Percentiles rank a stretch among this genome's conserved stretches.
phyloP scores from a whole-genome alignment of 2,888 invertebrate species.

The Bellardia pandia region DNA sequence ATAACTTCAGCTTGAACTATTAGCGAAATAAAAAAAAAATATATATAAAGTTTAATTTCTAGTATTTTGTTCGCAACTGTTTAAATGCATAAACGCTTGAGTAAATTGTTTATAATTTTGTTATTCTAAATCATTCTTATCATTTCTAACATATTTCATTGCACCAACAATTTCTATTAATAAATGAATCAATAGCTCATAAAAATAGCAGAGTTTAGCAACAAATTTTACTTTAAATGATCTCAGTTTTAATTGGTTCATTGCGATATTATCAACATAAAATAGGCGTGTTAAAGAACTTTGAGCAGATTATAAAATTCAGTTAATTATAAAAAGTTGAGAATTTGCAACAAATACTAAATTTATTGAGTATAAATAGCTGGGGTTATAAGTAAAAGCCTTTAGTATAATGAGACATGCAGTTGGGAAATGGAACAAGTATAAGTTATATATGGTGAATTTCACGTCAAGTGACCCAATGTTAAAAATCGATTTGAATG shows the following conservation, averaged over 20 bases:
- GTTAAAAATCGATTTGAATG: too few relatives aligned
- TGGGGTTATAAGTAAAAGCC: too few relatives aligned
- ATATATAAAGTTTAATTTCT: neutral
- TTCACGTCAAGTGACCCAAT: too few relatives aligned
- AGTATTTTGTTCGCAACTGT: neutral
- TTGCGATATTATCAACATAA: neutral
- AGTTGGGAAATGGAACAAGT: too few relatives aligned
- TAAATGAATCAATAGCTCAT: neutral
- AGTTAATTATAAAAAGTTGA: too few relatives aligned
- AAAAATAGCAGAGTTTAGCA: neutral
- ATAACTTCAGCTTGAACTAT: too few relatives aligned
- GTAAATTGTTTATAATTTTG: neutral
- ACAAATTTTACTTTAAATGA: too few relatives aligned
- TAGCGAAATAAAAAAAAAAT: too few relatives aligned
- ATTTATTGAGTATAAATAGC: too few relatives aligned
- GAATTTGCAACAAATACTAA: too few relatives aligned
- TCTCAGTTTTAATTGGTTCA: neutral
- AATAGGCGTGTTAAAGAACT: neutral
- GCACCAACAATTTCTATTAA: neutral
- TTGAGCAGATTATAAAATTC: neutral
- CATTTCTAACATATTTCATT: neutral
- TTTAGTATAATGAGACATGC: too few relatives aligned
- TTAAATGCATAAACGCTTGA: neutral
- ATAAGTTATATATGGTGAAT: too few relatives aligned
- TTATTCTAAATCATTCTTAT: neutral